These are phyloP conservation scores for Gobiocypris rarus DNA, from an alignment of 2,113 vertebrate genomes.

Conservation along the genomic window DNA sequence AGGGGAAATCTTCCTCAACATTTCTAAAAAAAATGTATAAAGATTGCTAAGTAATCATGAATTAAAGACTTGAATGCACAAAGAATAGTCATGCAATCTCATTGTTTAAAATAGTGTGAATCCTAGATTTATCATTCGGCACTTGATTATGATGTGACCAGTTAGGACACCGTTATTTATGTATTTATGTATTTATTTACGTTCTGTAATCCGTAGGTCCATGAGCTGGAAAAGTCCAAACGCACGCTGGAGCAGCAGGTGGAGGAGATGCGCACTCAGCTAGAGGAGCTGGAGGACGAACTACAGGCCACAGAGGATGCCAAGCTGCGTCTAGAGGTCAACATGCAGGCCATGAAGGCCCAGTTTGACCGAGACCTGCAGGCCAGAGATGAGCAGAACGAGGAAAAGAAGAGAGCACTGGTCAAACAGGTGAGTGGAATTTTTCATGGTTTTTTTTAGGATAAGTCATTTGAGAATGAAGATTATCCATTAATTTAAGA, in stretches of 20 bases:
- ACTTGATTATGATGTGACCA: neutral
- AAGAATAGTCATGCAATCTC: no score
- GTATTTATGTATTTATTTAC: neutral
- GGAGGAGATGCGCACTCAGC: conserved; percentile 95
- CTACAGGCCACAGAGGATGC: conserved; percentile 96
- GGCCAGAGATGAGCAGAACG: conserved; percentile 90
- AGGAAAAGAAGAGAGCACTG: conserved; percentile 93
- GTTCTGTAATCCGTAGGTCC: conserved; percentile 73
- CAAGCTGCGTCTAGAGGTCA: conserved; percentile 95
- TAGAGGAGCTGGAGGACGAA: conserved; percentile 96
- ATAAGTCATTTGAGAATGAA: neutral
- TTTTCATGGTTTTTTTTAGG: neutral
- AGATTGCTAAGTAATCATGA: neutral
- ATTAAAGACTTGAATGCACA: neutral
- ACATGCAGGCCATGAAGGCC: conserved; percentile 99
- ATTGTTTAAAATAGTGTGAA: neutral
- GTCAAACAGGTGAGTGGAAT: conserved; percentile 86
- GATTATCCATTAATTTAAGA: neutral
- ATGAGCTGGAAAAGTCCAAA: conserved; percentile 97
- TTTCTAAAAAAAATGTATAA: no score
- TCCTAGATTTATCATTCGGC: neutral
- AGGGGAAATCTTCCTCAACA: neutral
- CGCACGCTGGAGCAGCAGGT: conserved; percentile 95
- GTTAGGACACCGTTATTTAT: neutral
- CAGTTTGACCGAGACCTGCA: conserved; percentile 95